These are phyloP conservation scores for Drosophila lutescens DNA, from an alignment of 2,888 invertebrate genomes.

Conservation along the genomic window DNA sequence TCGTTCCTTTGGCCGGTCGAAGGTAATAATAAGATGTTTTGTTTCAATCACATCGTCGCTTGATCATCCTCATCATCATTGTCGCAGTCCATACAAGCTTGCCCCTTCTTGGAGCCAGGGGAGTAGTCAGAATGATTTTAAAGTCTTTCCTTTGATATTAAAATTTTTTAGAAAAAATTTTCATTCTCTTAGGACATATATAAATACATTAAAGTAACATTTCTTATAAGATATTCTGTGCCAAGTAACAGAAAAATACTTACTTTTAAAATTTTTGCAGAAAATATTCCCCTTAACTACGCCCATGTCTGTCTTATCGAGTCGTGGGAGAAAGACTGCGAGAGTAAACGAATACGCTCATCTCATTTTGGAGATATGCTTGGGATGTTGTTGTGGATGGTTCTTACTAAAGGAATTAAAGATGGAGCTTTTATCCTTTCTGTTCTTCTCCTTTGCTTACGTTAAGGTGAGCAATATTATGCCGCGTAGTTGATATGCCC, in stretches of 20 bases:
- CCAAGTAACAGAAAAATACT: too few relatives aligned
- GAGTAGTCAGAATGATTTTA: not conserved
- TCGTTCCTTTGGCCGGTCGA: slow-evolving; percentile 68
- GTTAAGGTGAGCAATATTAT: slow-evolving; percentile 5
- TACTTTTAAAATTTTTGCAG: too few relatives aligned
- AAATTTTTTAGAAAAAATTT: too few relatives aligned
- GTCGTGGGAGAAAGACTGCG: slow-evolving; percentile 10
- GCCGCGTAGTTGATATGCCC: not conserved
- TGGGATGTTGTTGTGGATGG: not conserved
- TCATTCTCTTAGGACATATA: too few relatives aligned
- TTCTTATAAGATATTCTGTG: too few relatives aligned
- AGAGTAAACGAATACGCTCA: slow-evolving; percentile 16
- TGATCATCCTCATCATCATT: slow-evolving; percentile 48
- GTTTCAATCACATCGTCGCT: slow-evolving; percentile 80
- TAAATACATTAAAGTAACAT: too few relatives aligned
- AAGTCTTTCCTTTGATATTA: too few relatives aligned
- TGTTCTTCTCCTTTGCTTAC: slow-evolving; percentile 24
- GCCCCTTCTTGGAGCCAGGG: not conserved
- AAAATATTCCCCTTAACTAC: slow-evolving; percentile 12
- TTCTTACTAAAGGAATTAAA: slow-evolving; percentile 10
- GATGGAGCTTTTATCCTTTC: slow-evolving; percentile 16
- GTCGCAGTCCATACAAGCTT: slow-evolving; percentile 20
- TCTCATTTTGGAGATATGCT: not conserved
- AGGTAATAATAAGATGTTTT: slow-evolving; percentile 79
- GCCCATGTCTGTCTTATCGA: slow-evolving; percentile 33